phyloP scores from a whole-genome alignment of 2,888 invertebrate genomes.

The Macrophya alboannulata region DNA sequence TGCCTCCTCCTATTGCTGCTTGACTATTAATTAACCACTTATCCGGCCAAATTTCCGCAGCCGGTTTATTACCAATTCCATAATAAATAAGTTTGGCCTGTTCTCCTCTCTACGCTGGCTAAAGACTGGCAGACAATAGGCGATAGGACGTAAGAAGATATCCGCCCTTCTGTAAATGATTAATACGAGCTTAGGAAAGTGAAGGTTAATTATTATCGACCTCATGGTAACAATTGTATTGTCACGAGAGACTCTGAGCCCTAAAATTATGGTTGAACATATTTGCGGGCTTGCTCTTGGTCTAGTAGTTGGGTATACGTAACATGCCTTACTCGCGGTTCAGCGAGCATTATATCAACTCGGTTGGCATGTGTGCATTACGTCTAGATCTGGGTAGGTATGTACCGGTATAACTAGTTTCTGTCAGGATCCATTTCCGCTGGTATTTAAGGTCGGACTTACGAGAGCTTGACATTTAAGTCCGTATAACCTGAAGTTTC shows the following conservation, averaged over 20 bases:
- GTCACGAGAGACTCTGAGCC: background rate
- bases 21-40: conserved; percentile 34
- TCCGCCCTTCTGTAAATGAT: background rate
- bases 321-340: background rate
- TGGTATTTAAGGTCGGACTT: background rate
- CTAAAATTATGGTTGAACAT: background rate
- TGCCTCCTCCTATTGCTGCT: background rate
- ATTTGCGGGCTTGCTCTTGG: background rate
- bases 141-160: background rate
- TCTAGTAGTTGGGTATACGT: background rate
- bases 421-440: conserved; percentile 46
- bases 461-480: background rate
- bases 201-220: background rate
- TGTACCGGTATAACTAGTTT: conserved; percentile 55
- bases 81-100: conserved; percentile 36
- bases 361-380: background rate
- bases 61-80: conserved; percentile 2
- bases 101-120: too few relatives aligned
- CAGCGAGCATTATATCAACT: conserved; percentile 14
- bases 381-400: conserved; percentile 20
- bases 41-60: conserved; percentile 15
- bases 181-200: background rate
- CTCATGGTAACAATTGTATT: background rate
- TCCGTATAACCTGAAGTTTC: background rate
- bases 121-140: background rate